Conservation (phyloP, 1,140 invertebrate genomes). For the Nymphalis io region DNA sequence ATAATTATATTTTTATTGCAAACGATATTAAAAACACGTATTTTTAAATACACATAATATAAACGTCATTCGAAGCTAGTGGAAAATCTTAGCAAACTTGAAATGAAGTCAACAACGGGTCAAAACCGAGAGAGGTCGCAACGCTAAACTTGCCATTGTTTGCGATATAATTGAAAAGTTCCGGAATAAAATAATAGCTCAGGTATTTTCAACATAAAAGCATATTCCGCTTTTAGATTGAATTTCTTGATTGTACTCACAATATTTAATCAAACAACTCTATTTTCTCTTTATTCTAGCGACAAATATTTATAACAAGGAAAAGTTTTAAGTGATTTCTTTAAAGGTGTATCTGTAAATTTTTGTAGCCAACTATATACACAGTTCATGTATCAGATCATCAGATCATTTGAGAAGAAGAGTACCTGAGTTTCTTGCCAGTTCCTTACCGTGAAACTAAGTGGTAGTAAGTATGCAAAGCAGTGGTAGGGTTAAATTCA, state of each 20-base stretch:
- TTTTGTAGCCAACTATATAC: no score
- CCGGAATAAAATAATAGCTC: slow-evolving; percentile 10
- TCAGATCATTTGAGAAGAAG: no score
- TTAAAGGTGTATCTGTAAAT: no score
- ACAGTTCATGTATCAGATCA: no score
- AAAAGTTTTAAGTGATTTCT: not conserved
- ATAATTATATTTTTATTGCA: no score
- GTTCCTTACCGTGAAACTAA: no score
- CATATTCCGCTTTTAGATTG: slow-evolving; percentile 11
- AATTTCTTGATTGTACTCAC: slow-evolving; percentile 5
- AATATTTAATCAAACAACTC: slow-evolving; percentile 1
- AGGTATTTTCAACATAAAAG: slow-evolving; percentile 6
- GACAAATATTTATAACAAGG: not conserved
- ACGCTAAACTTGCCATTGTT: slow-evolving; percentile 8
- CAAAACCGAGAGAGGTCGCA: not conserved
- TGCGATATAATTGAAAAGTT: slow-evolving; percentile 9
- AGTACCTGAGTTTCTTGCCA: no score
- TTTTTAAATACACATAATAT: not conserved
- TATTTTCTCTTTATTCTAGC: not conserved
- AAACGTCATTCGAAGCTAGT: not conserved
- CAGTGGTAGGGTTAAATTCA: no score
- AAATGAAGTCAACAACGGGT: slow-evolving; percentile 8
- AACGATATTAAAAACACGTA: no score
- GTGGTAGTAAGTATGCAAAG: no score
- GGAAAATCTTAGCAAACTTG: slow-evolving; percentile 8